These are phyloP conservation scores for Hemicrepidius hirtus DNA, from an alignment of 2,888 invertebrate genomes.

Conservation along the genomic window DNA sequence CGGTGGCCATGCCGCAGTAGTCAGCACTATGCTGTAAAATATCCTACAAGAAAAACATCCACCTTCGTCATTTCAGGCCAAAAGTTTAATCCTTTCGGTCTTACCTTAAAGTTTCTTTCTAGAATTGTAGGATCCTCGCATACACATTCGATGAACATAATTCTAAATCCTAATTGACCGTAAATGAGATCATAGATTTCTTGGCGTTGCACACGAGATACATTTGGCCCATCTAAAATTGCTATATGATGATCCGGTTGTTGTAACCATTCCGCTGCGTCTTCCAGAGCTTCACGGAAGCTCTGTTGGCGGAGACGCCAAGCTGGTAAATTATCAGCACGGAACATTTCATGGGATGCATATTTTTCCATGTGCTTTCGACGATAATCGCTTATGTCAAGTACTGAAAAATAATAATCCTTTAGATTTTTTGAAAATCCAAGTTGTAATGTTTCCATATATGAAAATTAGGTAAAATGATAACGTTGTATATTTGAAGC, in stretches of 20 bases:
- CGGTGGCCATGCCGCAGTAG: conserved; percentile 86
- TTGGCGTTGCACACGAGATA: conserved; percentile 86
- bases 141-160: conserved; percentile 94
- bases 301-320: conserved; percentile 87
- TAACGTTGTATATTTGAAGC: too few relatives aligned
- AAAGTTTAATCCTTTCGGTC: conserved; percentile 40
- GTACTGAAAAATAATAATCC: conserved; percentile 78
- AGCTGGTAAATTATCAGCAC: conserved; percentile 88
- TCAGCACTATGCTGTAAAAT: conserved; percentile 92
- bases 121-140: conserved; percentile 86
- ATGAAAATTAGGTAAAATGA: too few relatives aligned
- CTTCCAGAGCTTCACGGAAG: conserved; percentile 88
- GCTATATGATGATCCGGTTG: conserved; percentile 76
- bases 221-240: conserved; percentile 95
- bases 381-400: conserved; percentile 94
- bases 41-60: conserved; percentile 70
- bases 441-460: too few relatives aligned
- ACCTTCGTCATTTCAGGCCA: neutral
- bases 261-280: conserved; percentile 88
- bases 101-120: conserved; percentile 82
- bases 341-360: conserved; percentile 91
- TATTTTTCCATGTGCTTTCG: conserved; percentile 88
- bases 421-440: conserved; percentile 20
- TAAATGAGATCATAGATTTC: conserved; percentile 84
- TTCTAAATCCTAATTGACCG: conserved; percentile 84